A percentile compares a stretch with the other conserved stretches of the same genome.
phyloP scores from a whole-genome alignment of 2,888 invertebrate genomes.

The Micropterix aruncella region DNA sequence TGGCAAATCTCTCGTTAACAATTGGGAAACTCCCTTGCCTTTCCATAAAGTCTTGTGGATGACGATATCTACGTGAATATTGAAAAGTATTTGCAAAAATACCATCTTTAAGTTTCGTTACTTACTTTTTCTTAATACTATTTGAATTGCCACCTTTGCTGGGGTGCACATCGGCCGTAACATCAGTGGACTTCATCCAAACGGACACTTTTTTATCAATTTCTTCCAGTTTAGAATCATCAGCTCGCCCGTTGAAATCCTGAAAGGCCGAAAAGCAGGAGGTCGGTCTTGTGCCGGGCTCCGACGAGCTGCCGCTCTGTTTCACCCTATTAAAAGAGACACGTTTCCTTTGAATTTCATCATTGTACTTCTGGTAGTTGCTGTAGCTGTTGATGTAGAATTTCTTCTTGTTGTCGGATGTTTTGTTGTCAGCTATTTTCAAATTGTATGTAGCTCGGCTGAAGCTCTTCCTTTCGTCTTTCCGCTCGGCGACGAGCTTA shows the following conservation, averaged over 20 bases:
- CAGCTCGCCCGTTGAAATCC: background rate
- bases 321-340: background rate
- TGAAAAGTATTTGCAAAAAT: no score
- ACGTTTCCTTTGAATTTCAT: background rate
- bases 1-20: no score
- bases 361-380: background rate
- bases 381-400: background rate
- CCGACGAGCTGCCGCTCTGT: background rate
- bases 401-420: background rate
- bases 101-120: no score
- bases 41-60: no score
- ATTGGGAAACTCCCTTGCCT: no score
- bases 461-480: conserved; percentile 41
- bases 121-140: no score
- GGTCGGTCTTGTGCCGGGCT: background rate
- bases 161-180: no score
- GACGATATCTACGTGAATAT: no score
- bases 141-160: no score
- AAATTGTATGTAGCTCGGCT: conserved; percentile 13
- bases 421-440: background rate
- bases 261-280: background rate
- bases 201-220: background rate
- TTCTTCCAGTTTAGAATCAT: background rate
- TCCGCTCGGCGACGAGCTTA: conserved; percentile 56
- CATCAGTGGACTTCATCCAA: no score